These are phyloP conservation scores for Copidosoma floridanum DNA, from an alignment of 1,140 invertebrate genomes.

Conservation along the genomic window DNA sequence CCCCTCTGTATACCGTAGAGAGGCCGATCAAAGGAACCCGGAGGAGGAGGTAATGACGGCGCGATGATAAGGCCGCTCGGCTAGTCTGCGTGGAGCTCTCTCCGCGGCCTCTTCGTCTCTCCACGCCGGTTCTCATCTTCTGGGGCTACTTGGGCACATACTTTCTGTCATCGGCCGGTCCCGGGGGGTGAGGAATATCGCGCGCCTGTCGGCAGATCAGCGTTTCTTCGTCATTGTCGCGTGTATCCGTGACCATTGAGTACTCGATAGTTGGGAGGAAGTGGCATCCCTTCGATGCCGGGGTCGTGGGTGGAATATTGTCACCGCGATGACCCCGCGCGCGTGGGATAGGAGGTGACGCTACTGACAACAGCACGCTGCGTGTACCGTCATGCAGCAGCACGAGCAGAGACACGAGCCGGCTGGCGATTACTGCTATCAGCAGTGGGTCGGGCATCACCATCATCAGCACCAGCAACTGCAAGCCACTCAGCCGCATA, in stretches of 20 bases:
- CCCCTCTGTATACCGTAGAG: constrained; percentile 1
- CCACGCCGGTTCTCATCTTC: not conserved
- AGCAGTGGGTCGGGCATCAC: constrained; percentile 42
- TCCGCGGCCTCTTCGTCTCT: constrained; percentile 28
- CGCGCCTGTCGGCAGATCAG: not conserved
- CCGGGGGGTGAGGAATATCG: constrained; percentile 21
- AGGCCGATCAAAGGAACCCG: constrained; percentile 13
- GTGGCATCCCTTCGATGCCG: too few relatives aligned
- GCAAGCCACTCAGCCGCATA: constrained; percentile 33
- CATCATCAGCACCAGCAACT: constrained; percentile 31
- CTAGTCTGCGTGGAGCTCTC: constrained; percentile 39
- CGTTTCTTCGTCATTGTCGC: not conserved
- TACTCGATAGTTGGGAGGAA: too few relatives aligned
- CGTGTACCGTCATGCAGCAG: constrained; percentile 30
- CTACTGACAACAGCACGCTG: not conserved
- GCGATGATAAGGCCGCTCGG: constrained; percentile 47
- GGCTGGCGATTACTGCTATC: constrained; percentile 40
- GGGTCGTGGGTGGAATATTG: not conserved
- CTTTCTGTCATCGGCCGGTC: constrained; percentile 22
- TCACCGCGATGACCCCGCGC: not conserved
- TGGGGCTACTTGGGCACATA: not conserved
- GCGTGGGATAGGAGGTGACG: not conserved
- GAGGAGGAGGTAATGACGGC: constrained; percentile 42
- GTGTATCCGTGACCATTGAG: too few relatives aligned
- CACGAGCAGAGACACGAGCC: constrained; percentile 39